Base-by-base conservation (phyloP, 2,888 invertebrate genomes). In the Acrobasis consociella region DNA sequence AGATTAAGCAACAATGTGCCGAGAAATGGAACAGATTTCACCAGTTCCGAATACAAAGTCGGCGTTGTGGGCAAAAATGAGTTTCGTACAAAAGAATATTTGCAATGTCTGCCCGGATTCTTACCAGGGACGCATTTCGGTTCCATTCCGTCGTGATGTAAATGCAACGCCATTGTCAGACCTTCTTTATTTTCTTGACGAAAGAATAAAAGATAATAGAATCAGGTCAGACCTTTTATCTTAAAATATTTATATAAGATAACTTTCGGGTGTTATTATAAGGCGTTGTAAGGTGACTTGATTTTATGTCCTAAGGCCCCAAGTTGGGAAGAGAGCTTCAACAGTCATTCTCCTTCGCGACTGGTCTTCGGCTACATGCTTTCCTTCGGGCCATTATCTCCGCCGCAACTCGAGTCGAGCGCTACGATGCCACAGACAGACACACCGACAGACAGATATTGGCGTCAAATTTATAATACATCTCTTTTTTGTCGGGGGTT, bases 41-140 rank as follows among this genome's bases (percentile, higher is more conserved):
- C 49, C 31, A 31, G 31, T 51, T n/a, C 8, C 15, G 55, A 55
- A 55, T 16, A 39, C 15, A 38, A 55, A 16, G 55, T 55, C 55
- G 16, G 38, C 42, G 56, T 50, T 38, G 49, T n/a, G 16, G 38
- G 63, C 64, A 69, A 70, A 71, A 80, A 77, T 73, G 74, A 76
- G 71, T 72, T 76, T 67, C 66, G 59, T 73, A 74, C 71, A 77
- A 71, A 71, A 73, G 70, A 74, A 69, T 71, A 73, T 72, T 70
- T 68, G 68, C 70, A 64, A 73, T 70, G 74, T 72, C 73, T 73
- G 75, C 69, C 67, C 68, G 62, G 69, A 69, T 74, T 64, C 70
- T 62, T 75, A 78, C 76, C 74, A 71, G 63, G 55, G 62, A 63
- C 59, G 37, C 64, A 70, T 73, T 74, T 78, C 77, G 77, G 77